These are phyloP conservation scores for Leptopilina syphax DNA, from an alignment of 2,888 invertebrate genomes.

Conservation along the genomic window DNA sequence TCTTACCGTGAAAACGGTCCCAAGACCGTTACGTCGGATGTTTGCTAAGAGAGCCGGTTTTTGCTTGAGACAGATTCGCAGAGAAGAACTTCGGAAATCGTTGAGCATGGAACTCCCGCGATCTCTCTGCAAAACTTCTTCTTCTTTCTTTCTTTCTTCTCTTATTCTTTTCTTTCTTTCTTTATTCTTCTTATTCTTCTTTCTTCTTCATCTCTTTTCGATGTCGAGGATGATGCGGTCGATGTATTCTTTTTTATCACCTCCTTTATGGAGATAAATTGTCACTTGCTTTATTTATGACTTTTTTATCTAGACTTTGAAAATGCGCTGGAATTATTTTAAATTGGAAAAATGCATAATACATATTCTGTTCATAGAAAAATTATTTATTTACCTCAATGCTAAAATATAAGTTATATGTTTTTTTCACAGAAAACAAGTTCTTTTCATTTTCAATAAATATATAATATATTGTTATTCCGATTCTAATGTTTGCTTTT, in stretches of 20 bases:
- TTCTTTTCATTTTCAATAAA: no score
- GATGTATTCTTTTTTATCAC: not conserved
- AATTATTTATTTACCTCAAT: no score
- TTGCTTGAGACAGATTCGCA: conserved; percentile 35
- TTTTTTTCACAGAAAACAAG: no score
- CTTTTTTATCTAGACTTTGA: not conserved
- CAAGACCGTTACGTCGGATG: conserved; percentile 43
- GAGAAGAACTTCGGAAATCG: conserved; percentile 37
- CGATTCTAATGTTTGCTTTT: no score
- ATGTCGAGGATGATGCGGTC: conserved; percentile 27
- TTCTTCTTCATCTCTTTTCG: conserved; percentile 25
- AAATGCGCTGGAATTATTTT: not conserved
- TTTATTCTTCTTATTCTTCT: not conserved
- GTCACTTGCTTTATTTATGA: conserved; percentile 26
- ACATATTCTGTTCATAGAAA: not conserved
- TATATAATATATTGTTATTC: no score
- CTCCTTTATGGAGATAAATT: conserved; percentile 33
- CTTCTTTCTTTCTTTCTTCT: no score
- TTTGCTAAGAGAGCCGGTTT: conserved; percentile 34
- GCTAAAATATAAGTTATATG: no score
- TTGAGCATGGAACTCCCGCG: conserved; percentile 20
- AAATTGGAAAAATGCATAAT: not conserved
- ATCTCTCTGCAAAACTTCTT: conserved; percentile 15
- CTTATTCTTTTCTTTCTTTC: conserved; percentile 7
- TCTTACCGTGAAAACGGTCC: conserved; percentile 53